These are phyloP conservation scores for Drosophila simulans DNA, from an alignment of 1,140 invertebrate species.

Conservation along the genomic window DNA sequence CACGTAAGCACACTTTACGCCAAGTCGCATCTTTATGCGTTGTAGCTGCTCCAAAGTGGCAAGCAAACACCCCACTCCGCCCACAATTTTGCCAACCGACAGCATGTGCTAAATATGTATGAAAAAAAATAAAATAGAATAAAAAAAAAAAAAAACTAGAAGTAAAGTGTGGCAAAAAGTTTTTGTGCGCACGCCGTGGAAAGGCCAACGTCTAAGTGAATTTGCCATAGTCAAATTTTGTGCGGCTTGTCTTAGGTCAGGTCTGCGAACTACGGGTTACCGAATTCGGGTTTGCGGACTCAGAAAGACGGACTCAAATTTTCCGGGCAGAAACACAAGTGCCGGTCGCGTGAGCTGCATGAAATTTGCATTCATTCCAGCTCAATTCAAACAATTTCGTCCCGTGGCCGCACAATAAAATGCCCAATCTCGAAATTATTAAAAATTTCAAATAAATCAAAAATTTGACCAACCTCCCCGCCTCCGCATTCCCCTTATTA, in stretches of 20 bases:
- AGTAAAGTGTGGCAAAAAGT: constrained; percentile 56
- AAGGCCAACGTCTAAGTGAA: constrained; percentile 77
- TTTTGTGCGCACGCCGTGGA: constrained; percentile 55
- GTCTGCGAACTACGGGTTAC: constrained; percentile 9
- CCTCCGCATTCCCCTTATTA: background rate
- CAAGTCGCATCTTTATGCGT: constrained; percentile 55
- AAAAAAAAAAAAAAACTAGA: constrained; percentile 6
- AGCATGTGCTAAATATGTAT: constrained; percentile 65
- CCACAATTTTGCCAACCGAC: constrained; percentile 3
- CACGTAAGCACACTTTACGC: constrained; percentile 32
- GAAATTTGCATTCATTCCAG: constrained; percentile 70
- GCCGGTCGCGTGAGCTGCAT: constrained; percentile 42
- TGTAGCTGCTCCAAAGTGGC: constrained; percentile 54
- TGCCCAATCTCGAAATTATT: constrained; percentile 65
- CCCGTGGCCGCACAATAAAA: constrained; percentile 53
- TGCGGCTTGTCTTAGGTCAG: constrained; percentile 77
- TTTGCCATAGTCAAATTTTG: constrained; percentile 76
- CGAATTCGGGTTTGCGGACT: constrained; percentile 6
- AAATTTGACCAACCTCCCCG: constrained; percentile 59
- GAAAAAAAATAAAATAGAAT: constrained; percentile 24
- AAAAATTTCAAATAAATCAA: constrained; percentile 71
- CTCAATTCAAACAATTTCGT: constrained; percentile 45
- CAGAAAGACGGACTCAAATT: constrained; percentile 1
- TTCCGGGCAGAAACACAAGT: background rate
- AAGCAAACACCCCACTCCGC: constrained; percentile 33